A percentile compares a stretch with the other conserved stretches of the same genome.
Evolutionary conservation across 2,113 vertebrate genomes (phyloP).

Genomic region (Oryzias celebensis): DNA sequence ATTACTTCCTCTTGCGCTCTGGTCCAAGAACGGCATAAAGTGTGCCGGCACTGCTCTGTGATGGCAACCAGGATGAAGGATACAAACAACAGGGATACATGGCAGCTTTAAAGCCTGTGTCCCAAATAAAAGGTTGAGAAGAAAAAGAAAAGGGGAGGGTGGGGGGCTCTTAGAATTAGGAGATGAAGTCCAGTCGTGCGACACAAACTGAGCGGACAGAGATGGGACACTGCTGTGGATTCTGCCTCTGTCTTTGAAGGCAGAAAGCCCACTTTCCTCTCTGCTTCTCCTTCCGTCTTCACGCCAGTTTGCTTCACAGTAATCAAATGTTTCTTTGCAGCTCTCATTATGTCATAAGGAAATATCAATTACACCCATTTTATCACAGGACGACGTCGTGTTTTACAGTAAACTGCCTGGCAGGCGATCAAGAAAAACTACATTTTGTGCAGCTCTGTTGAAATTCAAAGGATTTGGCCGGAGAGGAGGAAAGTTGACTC

Average conservation of each 20-base stretch:
- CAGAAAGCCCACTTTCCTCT: conserved; percentile 54
- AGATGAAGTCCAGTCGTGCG: conserved; percentile 56
- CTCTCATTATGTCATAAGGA: conserved; percentile 20
- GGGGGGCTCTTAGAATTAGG: conserved; percentile 39
- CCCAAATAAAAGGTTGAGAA: conserved; percentile 62
- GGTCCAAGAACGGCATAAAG: conserved; percentile 36
- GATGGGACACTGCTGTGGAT: conserved; percentile 8
- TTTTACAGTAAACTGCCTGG: conserved; percentile 48
- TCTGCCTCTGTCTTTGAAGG: conserved; percentile 19
- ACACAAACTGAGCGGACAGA: conserved; percentile 29
- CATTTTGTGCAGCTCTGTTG: conserved; percentile 28
- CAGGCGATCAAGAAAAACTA: conserved; percentile 36
- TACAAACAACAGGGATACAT: conserved; percentile 51
- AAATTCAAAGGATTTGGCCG: conserved; percentile 45
- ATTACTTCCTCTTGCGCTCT: conserved; percentile 60
- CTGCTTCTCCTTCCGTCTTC: conserved; percentile 35
- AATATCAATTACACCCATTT: conserved; percentile 23
- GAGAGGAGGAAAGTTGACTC: conserved; percentile 52
- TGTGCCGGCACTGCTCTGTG: conserved; percentile 61
- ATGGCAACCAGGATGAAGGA: conserved; percentile 70
- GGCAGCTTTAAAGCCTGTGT: conserved; percentile 70
- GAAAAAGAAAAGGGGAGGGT: conserved; percentile 41
- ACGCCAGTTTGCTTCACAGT: conserved; percentile 34
- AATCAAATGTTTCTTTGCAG: conserved; percentile 5
- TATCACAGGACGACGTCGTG: conserved; percentile 23